Base-by-base conservation (phyloP, 2,888 invertebrate species). In the Antheraea yamamai region DNA sequence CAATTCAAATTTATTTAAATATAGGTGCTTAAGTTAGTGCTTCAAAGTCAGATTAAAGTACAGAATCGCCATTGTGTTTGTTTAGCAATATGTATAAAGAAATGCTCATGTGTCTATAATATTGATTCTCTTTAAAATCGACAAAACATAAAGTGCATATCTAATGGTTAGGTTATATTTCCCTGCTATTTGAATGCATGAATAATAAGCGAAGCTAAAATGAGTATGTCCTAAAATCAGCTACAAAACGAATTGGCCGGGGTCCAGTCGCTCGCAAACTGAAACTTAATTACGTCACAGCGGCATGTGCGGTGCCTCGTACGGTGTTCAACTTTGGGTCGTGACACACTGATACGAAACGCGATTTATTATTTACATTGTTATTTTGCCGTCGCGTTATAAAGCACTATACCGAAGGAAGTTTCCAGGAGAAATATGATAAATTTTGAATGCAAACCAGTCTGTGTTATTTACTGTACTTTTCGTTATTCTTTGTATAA, bases 251-350 rank as follows among this genome's bases (percentile, higher is more conserved):
- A 66, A 66, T 16, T 30, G 14, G 14, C 30, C 16, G 26, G 64
- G 64, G 64, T 66, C 64, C 64, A 30, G 26, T 66, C 64, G 26
- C 64, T 66, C 30, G 64, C 64, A 66, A 66, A 30, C 64, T 66
- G 30, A 66, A 66, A 66, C 64, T 30, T 64, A 66, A 66, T 66
- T 66, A 66, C 4, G 26, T 12, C 14, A 16, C 16, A 30, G 64
- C 64, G 26, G 26, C 64, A 66, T 66, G 30, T 66, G 64, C 30
- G 26, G 30, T 30, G 8, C 30, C 16, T 16, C 26, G 64, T 66
- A 66, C 20, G 26, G 4, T 66, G 64, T 18, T 30, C 64, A 66
- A 26, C 64, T 66, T 30, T 16, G 30, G 64, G 30, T 6, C 4
- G 16, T 26, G 64, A 66, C 64, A 66, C 64, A 14, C 16, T 66